Evolutionary conservation across 2,888 invertebrate genomes (phyloP).

Genomic region (Mesopsocus fuscifrons): DNA sequence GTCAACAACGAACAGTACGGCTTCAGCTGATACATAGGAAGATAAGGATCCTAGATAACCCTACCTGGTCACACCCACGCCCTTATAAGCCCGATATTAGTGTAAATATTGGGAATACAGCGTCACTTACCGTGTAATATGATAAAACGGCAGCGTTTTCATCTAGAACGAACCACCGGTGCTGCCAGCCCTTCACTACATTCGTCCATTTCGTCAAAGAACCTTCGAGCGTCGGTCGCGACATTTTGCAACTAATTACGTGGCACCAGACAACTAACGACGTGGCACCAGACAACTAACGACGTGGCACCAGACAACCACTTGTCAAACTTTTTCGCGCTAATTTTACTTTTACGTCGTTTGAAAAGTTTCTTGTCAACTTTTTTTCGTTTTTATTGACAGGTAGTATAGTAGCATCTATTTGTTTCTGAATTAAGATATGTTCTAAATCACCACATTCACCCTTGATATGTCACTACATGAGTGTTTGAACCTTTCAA

Average conservation of each 20-base stretch:
- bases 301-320: neutral
- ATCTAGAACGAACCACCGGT: constrained; percentile 97
- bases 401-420: too few species aligned
- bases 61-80: neutral
- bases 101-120: neutral
- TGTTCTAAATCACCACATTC: too few species aligned
- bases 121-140: constrained; percentile 81
- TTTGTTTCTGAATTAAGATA: too few species aligned
- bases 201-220: constrained; percentile 94
- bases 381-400: too few species aligned
- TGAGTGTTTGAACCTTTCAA: too few species aligned
- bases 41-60: neutral
- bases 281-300: neutral
- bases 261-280: neutral
- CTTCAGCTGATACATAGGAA: too few species aligned
- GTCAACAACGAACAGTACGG: too few species aligned
- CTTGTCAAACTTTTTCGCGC: neutral
- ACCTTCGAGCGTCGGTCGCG: constrained; percentile 46
- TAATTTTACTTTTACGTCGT: neutral
- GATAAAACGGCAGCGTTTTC: constrained; percentile 89
- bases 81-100: too few species aligned
- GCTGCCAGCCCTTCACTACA: constrained; percentile 98
- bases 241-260: constrained; percentile 3
- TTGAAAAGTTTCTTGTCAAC: neutral
- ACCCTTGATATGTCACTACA: too few species aligned